Evolutionary conservation across 2,113 vertebrate species (phyloP).

Genomic region (Nerophis lumbriciformis): DNA sequence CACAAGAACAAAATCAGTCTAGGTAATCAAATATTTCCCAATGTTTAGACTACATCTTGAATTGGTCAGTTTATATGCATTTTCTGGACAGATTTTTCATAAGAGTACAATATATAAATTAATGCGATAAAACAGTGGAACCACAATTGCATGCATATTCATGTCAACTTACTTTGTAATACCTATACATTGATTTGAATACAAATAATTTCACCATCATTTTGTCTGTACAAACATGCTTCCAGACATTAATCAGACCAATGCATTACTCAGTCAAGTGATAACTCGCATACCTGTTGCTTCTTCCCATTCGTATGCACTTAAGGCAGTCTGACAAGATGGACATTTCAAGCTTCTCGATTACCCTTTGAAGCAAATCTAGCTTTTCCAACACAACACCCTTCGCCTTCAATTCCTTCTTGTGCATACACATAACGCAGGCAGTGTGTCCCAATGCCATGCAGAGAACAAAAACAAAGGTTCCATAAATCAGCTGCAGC

Average conservation of each 20-base stretch:
- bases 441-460: conserved; percentile 6
- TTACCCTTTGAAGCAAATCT: conserved; percentile 28
- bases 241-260: background rate
- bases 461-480: conserved; percentile 4
- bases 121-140: background rate
- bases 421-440: conserved; percentile 52
- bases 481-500: conserved; percentile 6
- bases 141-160: background rate
- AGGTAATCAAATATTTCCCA: too few species aligned
- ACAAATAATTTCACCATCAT: background rate
- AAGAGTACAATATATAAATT: too few species aligned
- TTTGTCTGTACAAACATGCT: background rate
- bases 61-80: background rate
- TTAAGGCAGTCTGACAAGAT: conserved; percentile 71
- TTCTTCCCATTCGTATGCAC: conserved; percentile 66
- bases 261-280: background rate
- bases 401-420: conserved; percentile 30
- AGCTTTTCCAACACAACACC: conserved; percentile 25
- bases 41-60: too few species aligned
- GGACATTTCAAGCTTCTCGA: conserved; percentile 69
- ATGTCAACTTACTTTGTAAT: background rate
- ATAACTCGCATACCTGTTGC: conserved; percentile 69
- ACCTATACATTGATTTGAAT: background rate
- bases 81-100: background rate
- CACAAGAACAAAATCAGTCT: too few species aligned